These are phyloP conservation scores for cattle (Bos taurus) DNA, from an alignment of 2,113 vertebrate species.

Conservation along the genomic window DNA sequence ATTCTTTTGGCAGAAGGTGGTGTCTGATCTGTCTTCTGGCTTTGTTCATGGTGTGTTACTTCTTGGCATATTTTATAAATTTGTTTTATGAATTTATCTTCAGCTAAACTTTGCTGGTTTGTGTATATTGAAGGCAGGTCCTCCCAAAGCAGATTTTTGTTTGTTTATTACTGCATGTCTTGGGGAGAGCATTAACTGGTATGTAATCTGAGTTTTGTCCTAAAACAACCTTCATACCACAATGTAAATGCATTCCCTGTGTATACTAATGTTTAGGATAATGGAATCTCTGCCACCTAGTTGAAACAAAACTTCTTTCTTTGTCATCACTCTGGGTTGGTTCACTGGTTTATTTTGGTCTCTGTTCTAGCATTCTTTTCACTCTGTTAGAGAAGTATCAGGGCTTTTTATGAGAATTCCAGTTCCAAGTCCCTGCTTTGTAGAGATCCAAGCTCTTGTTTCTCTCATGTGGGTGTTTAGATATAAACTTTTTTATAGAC, in stretches of 20 bases:
- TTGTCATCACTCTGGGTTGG: not conserved
- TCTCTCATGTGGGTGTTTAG: not conserved
- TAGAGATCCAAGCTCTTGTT: not conserved
- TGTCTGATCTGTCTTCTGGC: not conserved
- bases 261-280: not conserved
- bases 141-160: not conserved
- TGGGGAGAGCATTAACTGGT: not conserved
- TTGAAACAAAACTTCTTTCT: not conserved
- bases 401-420: not conserved
- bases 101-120: not conserved
- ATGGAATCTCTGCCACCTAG: not conserved
- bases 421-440: not conserved
- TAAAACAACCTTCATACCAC: not conserved
- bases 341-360: not conserved
- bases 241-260: not conserved
- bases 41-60: not conserved
- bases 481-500: not conserved
- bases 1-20: not conserved
- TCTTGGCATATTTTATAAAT: not conserved
- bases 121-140: not conserved
- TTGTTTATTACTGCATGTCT: not conserved
- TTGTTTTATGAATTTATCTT: not conserved
- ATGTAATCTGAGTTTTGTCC: not conserved
- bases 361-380: not conserved
- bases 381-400: not conserved